A percentile compares a stretch with the other conserved stretches of the same genome.
Evolutionary conservation across 92 coral and sea anemone genomes (phyloP).

Genomic region (Epizoanthus rinbou): DNA sequence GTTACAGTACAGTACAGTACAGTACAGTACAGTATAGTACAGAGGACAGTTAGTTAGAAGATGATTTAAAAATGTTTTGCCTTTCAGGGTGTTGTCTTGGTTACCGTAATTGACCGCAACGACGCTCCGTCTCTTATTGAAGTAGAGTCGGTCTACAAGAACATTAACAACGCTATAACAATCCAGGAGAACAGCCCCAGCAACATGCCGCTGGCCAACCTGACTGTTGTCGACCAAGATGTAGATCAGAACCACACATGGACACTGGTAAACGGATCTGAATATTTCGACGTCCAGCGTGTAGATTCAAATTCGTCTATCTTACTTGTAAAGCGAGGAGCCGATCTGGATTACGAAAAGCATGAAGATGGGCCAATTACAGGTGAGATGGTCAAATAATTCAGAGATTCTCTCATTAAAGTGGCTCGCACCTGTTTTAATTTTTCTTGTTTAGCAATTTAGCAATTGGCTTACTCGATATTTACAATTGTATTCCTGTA

Average conservation of each 20-base stretch:
- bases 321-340: slow-evolving; percentile 64
- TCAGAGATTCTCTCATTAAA: no score
- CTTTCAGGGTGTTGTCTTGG: slow-evolving; percentile 47
- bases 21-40: no score
- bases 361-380: slow-evolving; percentile 41
- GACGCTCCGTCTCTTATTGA: slow-evolving; percentile 65
- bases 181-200: slow-evolving; percentile 84
- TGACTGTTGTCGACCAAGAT: slow-evolving; percentile 87
- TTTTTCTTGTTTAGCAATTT: no score
- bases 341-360: slow-evolving; percentile 77
- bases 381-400: slow-evolving; percentile 42
- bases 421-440: no score
- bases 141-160: slow-evolving; percentile 50
- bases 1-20: no score
- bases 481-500: slow-evolving; percentile 21
- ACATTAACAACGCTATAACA: slow-evolving; percentile 22
- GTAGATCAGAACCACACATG: slow-evolving; percentile 73
- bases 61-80: neutral
- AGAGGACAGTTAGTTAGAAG: no score
- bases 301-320: slow-evolving; percentile 50
- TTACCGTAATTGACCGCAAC: slow-evolving; percentile 71
- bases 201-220: slow-evolving; percentile 75
- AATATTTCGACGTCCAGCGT: slow-evolving; percentile 48
- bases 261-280: slow-evolving; percentile 56
- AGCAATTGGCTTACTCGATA: no score